phyloP scores from a whole-genome alignment of 2,113 vertebrate species.

The Melanocharis versteri region DNA sequence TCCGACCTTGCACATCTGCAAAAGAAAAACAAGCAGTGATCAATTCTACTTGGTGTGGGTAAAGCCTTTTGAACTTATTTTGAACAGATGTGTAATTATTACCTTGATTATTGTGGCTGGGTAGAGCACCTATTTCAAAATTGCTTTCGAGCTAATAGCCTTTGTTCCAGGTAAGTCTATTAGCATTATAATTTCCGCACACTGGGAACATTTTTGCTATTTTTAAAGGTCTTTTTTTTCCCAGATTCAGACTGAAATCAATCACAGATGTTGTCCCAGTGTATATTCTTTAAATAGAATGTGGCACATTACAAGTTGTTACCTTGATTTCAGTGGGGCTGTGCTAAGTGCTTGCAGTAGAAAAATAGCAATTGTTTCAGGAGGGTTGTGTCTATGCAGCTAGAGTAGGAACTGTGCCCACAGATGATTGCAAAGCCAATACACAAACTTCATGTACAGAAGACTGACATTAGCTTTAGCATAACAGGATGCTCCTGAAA shows the following conservation, averaged over 20 bases:
- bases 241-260: not conserved
- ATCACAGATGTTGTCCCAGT: not conserved
- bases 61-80: not conserved
- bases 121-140: not conserved
- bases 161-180: not conserved
- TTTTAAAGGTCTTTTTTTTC: not conserved
- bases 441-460: not conserved
- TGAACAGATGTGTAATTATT: not conserved
- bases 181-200: not conserved
- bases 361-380: not conserved
- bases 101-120: not conserved
- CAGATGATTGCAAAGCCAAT: not conserved
- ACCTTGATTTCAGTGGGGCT: not conserved
- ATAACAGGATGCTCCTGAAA: not conserved
- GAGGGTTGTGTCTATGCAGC: not conserved
- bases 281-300: not conserved
- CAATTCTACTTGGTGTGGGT: not conserved
- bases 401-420: not conserved
- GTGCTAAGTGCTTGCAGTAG: not conserved
- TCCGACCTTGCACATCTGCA: not conserved
- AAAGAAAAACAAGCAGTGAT: not conserved
- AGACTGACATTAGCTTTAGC: not conserved
- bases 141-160: not conserved
- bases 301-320: not conserved
- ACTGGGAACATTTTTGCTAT: not conserved